phyloP scores from a whole-genome alignment of 1,140 invertebrate species.

The Drosophila pandora region DNA sequence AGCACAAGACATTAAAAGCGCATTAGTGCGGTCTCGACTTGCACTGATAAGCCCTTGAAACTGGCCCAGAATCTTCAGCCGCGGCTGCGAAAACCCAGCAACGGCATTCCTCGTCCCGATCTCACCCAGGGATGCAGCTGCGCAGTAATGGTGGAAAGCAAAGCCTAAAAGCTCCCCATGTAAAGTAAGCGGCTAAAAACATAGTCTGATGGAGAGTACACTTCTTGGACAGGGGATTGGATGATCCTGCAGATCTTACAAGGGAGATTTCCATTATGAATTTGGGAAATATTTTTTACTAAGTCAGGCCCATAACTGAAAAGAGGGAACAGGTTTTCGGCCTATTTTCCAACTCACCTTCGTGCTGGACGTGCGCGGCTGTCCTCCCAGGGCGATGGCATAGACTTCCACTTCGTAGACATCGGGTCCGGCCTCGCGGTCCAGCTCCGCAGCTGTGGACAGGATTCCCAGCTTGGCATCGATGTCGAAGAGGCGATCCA shows the following conservation, averaged over 20 bases:
- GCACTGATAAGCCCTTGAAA: constrained; percentile 69
- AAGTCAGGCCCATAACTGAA: too few species aligned
- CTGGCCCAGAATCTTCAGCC: constrained; percentile 33
- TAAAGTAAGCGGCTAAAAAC: neutral
- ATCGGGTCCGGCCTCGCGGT: constrained; percentile 92
- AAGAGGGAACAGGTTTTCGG: too few species aligned
- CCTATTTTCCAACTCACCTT: constrained; percentile 88
- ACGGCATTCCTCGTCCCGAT: neutral
- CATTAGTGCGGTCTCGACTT: constrained; percentile 75
- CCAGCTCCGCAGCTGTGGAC: constrained; percentile 92
- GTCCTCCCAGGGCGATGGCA: constrained; percentile 88
- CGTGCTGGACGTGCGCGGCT: constrained; percentile 89
- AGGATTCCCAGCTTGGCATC: constrained; percentile 94
- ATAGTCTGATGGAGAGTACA: neutral
- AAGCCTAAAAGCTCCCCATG: neutral
- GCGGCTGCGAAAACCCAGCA: neutral
- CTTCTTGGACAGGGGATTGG: too few species aligned
- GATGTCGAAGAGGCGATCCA: constrained; percentile 94
- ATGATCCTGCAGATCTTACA: too few species aligned
- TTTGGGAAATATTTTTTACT: too few species aligned
- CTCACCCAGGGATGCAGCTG: neutral
- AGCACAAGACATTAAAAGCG: constrained; percentile 83
- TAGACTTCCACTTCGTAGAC: constrained; percentile 93
- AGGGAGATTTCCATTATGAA: too few species aligned
- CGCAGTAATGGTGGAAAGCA: neutral